Evolutionary conservation across 2,113 vertebrate species (phyloP).

Genomic region (Carettochelys insculpta): DNA sequence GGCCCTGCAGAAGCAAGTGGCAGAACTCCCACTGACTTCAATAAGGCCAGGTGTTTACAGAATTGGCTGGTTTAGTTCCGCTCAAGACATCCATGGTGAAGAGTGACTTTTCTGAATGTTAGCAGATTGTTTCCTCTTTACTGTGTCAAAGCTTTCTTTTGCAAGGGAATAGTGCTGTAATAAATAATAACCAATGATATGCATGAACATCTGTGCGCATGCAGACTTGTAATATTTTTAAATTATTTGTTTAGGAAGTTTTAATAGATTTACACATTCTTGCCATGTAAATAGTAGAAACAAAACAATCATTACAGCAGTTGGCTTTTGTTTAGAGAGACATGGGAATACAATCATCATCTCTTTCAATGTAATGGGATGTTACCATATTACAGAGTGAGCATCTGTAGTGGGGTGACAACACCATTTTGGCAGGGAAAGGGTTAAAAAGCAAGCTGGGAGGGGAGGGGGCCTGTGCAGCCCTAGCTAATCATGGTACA

Average conservation of each 20-base stretch:
- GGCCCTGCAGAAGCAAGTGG: not conserved
- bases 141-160: conserved; percentile 17
- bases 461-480: no score
- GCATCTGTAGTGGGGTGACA: no score
- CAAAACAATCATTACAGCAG: not conserved
- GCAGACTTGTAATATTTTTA: not conserved
- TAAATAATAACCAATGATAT: conserved; percentile 11
- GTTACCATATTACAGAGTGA: not conserved
- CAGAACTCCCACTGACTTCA: not conserved
- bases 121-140: not conserved
- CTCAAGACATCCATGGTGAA: conserved; percentile 3
- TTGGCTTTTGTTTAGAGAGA: not conserved
- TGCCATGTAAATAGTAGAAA: not conserved
- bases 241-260: not conserved
- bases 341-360: not conserved
- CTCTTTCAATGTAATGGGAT: not conserved
- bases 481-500: no score
- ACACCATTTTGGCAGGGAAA: no score
- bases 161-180: not conserved
- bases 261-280: not conserved
- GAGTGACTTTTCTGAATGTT: not conserved
- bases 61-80: not conserved
- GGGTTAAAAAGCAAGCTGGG: no score
- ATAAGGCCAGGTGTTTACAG: not conserved
- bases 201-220: conserved; percentile 9